Conservation (phyloP, 2,797 vertebrate species). For the Naso thynnoides region DNA sequence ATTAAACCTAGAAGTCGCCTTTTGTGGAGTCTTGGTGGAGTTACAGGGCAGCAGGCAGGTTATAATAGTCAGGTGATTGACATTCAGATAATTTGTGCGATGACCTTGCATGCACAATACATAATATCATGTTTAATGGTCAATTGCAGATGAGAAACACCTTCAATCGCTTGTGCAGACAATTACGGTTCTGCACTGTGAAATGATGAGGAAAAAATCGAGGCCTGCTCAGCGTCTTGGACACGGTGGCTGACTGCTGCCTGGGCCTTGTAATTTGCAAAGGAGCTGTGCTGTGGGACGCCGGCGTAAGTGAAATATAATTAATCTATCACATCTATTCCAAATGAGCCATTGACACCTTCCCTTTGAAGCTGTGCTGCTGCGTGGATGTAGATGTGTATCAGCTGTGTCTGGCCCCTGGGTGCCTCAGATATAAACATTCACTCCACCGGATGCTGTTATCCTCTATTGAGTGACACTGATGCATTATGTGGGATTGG, state of each 20-base stretch:
- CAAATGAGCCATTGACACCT: constrained; percentile 81
- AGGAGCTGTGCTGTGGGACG: constrained; percentile 69
- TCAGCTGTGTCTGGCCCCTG: constrained; percentile 72
- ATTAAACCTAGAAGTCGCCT: constrained; percentile 70
- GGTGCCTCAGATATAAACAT: constrained; percentile 77
- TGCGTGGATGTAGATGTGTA: constrained; percentile 75
- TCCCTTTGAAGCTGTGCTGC: constrained; percentile 72
- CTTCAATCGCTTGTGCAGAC: constrained; percentile 28
- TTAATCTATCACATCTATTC: constrained; percentile 81
- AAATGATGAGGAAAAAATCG: constrained; percentile 73
- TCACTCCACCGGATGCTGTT: constrained; percentile 79
- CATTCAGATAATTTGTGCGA: constrained; percentile 56
- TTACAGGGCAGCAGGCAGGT: constrained; percentile 30
- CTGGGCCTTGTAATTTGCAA: constrained; percentile 67
- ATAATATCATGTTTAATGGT: constrained; percentile 51
- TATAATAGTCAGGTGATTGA: constrained; percentile 68
- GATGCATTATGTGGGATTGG: constrained; percentile 78
- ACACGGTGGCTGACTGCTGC: constrained; percentile 42
- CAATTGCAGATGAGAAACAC: constrained; percentile 61
- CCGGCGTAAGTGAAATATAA: constrained; percentile 78
- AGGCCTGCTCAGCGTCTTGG: constrained; percentile 53
- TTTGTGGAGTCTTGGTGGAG: constrained; percentile 62
- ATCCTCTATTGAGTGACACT: constrained; percentile 80
- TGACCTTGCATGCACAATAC: constrained; percentile 52
- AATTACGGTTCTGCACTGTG: constrained; percentile 41